Percentiles rank a stretch among this genome's conserved stretches.
Conservation (phyloP, 2,113 vertebrate species). For the Passer domesticus region DNA sequence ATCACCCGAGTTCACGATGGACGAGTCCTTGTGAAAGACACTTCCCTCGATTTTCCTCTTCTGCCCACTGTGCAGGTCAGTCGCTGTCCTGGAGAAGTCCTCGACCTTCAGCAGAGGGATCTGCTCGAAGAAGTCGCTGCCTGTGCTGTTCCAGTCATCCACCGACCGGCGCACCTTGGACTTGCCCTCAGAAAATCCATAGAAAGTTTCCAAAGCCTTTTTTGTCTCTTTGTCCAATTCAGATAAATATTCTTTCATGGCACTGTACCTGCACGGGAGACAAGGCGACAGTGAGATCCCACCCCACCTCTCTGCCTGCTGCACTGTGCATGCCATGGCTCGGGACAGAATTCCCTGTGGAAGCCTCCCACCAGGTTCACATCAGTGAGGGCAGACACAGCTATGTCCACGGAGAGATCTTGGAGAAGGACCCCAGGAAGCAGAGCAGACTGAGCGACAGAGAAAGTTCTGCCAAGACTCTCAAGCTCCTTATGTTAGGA, state of each 20-base stretch:
- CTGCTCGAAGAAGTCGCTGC: conserved; percentile 38
- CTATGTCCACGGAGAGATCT: fast-evolving
- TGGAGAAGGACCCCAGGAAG: background rate
- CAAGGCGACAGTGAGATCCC: background rate
- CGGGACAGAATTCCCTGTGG: background rate
- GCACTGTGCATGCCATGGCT: fast-evolving
- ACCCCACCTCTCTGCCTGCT: background rate
- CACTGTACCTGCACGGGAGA: conserved; percentile 71
- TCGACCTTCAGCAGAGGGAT: conserved; percentile 67
- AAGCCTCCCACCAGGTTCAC: fast-evolving
- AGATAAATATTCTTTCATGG: conserved; percentile 70
- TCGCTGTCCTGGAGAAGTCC: background rate
- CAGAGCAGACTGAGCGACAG: background rate
- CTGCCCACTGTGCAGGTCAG: conserved; percentile 58
- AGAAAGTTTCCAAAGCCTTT: conserved; percentile 69
- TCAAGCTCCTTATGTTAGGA: background rate
- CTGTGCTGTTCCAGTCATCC: background rate
- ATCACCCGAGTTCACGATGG: conserved; percentile 62
- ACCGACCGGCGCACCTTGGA: conserved; percentile 65
- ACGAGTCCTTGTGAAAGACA: conserved; percentile 66
- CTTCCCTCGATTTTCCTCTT: conserved; percentile 69
- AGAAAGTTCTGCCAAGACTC: background rate
- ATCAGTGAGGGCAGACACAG: background rate
- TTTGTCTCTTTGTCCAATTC: conserved; percentile 77
- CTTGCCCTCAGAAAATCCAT: conserved; percentile 59